These are phyloP conservation scores for Alexandromys fortis DNA, from an alignment of 2,113 vertebrate genomes.

Conservation along the genomic window DNA sequence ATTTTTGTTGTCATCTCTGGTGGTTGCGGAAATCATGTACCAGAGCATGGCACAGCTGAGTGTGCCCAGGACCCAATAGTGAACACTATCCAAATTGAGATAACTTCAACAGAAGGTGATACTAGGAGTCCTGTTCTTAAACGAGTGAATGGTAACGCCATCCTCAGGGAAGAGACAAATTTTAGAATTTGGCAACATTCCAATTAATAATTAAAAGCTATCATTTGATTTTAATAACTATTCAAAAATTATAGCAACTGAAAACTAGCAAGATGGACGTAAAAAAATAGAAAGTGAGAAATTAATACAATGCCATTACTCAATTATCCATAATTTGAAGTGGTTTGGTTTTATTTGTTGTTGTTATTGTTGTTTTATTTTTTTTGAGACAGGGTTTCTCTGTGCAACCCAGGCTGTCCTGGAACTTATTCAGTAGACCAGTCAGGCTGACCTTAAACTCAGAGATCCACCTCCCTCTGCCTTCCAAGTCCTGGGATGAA, in stretches of 20 bases:
- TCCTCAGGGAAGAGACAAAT: background rate
- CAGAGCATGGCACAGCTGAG: too few relatives aligned
- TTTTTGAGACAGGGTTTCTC: background rate
- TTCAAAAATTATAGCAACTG: background rate
- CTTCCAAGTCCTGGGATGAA: background rate
- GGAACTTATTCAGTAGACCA: background rate
- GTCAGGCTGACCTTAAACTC: background rate
- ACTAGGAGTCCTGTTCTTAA: background rate
- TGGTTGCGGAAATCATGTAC: too few relatives aligned
- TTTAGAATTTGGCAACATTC: background rate
- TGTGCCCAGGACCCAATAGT: too few relatives aligned
- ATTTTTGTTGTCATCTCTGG: too few relatives aligned
- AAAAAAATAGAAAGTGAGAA: background rate
- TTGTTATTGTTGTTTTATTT: too few relatives aligned
- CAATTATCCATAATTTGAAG: background rate
- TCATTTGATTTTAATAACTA: background rate
- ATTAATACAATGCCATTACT: background rate
- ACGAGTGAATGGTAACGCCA: background rate
- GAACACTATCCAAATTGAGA: background rate
- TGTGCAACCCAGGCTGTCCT: background rate
- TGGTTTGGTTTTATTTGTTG: too few relatives aligned
- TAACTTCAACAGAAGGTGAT: background rate
- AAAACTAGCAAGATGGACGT: background rate
- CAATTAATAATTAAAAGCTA: background rate
- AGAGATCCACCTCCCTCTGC: too few relatives aligned